Conservation (phyloP, 2,113 vertebrate genomes). For the Colossoma macropomum region DNA sequence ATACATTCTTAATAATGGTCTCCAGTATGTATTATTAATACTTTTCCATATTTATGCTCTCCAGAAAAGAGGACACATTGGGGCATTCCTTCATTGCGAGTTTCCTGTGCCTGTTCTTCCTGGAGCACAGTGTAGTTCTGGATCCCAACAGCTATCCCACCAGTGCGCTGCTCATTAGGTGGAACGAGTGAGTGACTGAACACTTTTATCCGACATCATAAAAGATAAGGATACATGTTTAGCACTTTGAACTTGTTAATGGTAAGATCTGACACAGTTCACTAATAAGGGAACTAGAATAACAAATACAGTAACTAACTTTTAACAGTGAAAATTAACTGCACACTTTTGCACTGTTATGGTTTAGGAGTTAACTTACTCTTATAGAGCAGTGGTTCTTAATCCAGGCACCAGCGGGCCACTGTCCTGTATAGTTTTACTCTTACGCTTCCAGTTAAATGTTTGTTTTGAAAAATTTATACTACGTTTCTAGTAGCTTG, state of each 20-base stretch:
- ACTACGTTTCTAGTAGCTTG: too few species aligned
- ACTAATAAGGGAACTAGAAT: background rate
- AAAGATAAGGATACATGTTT: too few species aligned
- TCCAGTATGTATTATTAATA: background rate
- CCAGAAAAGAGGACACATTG: slow-evolving; percentile 19
- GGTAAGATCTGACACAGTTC: too few species aligned
- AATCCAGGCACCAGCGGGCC: too few species aligned
- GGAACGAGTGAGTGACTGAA: slow-evolving; percentile 48
- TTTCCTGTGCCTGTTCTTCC: slow-evolving; percentile 48
- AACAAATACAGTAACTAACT: background rate
- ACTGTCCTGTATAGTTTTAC: too few species aligned
- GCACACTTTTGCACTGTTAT: too few species aligned
- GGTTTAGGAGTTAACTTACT: too few species aligned
- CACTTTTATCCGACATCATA: background rate
- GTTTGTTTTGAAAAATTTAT: too few species aligned
- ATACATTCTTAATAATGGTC: background rate
- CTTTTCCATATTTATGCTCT: background rate
- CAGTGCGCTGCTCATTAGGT: slow-evolving; percentile 20
- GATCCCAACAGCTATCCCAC: background rate
- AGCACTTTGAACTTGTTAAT: too few species aligned
- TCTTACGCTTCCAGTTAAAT: too few species aligned
- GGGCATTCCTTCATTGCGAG: slow-evolving; percentile 41
- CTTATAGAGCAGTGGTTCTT: too few species aligned
- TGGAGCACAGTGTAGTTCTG: slow-evolving; percentile 35
- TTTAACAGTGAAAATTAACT: too few species aligned